These are phyloP conservation scores for Strigamia crassipes DNA, from an alignment of 2,888 invertebrate genomes.

Conservation along the genomic window DNA sequence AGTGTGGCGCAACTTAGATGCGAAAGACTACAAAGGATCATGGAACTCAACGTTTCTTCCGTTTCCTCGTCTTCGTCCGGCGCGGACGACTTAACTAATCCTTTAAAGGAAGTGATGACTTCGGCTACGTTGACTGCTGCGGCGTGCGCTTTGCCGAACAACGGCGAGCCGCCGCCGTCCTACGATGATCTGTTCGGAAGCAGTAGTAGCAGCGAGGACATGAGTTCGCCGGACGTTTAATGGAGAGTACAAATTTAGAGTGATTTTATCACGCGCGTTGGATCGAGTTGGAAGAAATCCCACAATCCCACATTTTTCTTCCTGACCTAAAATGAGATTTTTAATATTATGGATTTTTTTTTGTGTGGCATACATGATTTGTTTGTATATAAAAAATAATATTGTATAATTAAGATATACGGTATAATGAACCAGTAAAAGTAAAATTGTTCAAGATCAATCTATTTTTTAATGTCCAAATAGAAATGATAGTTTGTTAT, in stretches of 20 bases:
- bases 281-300: neutral
- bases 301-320: neutral
- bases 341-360: too few relatives aligned
- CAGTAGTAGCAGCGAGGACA: neutral
- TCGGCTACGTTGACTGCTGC: neutral
- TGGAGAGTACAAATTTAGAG: neutral
- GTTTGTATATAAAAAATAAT: too few relatives aligned
- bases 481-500: too few relatives aligned
- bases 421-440: too few relatives aligned
- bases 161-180: slow-evolving; percentile 41
- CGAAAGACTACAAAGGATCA: slow-evolving; percentile 37
- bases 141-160: neutral
- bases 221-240: neutral
- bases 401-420: too few relatives aligned
- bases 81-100: neutral
- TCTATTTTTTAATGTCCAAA: too few relatives aligned
- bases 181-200: slow-evolving; percentile 43
- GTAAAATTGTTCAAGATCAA: too few relatives aligned
- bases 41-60: slow-evolving; percentile 23
- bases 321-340: too few relatives aligned
- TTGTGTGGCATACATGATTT: too few relatives aligned
- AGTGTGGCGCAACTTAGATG: neutral
- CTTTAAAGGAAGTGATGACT: neutral
- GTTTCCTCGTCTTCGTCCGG: neutral
- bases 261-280: neutral